Percentiles rank a stretch among this genome's conserved stretches.
These are phyloP conservation scores for Enteromius radiatus DNA, from an alignment of 2,797 vertebrate genomes.

Conservation along the genomic window DNA sequence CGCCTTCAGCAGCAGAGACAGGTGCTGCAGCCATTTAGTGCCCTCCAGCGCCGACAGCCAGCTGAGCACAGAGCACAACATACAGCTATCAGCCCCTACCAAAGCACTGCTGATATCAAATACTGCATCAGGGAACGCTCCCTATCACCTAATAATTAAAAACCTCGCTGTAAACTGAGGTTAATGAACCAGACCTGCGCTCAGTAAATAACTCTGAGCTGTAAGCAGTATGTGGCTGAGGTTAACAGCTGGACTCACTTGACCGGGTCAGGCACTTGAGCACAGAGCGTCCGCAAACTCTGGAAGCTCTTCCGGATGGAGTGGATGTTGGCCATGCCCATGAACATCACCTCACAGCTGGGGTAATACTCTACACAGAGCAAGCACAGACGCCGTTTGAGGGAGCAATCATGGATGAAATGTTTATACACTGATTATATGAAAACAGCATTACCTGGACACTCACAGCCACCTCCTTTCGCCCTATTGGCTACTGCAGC, in stretches of 20 bases:
- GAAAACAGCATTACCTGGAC: constrained; percentile 85
- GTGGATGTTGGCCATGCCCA: constrained; percentile 99
- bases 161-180: too few species aligned
- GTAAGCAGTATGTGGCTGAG: not conserved
- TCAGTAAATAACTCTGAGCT: not conserved
- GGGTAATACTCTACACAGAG: constrained; percentile 91
- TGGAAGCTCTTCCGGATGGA: constrained; percentile 99
- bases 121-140: not conserved
- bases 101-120: too few species aligned
- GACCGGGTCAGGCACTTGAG: constrained; percentile 96
- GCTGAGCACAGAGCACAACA: constrained; percentile 68
- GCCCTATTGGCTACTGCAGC: constrained; percentile 96
- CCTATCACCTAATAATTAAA: not conserved
- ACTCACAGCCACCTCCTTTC: constrained; percentile 97
- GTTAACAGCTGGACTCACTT: constrained; percentile 78
- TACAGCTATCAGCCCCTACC: not conserved
- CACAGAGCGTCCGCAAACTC: constrained; percentile 93
- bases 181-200: not conserved
- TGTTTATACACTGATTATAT: not conserved
- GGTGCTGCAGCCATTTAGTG: constrained; percentile 97
- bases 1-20: constrained; percentile 93
- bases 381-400: not conserved
- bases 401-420: not conserved
- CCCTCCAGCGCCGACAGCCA: constrained; percentile 97
- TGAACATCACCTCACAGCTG: constrained; percentile 98